Evolutionary conservation across 1,140 invertebrate species (phyloP).

Genomic region (Rhysida immarginata): DNA sequence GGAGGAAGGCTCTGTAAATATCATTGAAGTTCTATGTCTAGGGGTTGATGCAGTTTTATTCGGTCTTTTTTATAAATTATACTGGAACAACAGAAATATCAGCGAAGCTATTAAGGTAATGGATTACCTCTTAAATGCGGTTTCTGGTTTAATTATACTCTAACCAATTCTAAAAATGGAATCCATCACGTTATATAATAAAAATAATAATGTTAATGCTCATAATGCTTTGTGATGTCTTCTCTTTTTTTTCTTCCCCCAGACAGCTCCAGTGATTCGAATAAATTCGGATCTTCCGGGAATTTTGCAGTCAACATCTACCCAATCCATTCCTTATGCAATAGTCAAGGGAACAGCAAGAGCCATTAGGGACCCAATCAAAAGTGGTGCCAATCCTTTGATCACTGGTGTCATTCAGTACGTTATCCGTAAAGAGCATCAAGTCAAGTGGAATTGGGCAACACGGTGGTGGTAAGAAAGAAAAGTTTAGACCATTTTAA

Average conservation of each 20-base stretch:
- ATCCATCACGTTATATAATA: too few species aligned
- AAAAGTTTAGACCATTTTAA: too few species aligned
- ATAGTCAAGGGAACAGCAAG: constrained; percentile 9
- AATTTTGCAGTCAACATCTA: background rate
- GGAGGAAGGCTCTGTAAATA: too few species aligned
- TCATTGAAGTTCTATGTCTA: background rate
- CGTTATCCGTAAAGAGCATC: constrained; percentile 12
- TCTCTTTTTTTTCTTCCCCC: background rate
- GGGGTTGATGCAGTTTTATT: background rate
- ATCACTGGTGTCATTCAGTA: constrained; percentile 13
- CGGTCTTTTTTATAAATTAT: background rate
- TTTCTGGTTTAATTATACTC: background rate
- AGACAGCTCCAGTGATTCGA: background rate
- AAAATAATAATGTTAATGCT: too few species aligned
- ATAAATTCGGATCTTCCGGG: background rate
- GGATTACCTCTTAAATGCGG: background rate
- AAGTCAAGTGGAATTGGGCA: constrained; percentile 13
- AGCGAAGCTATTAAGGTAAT: background rate
- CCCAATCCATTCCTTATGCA: constrained; percentile 11
- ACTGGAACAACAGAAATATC: background rate
- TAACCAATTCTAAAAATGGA: background rate
- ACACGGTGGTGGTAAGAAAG: constrained; percentile 13
- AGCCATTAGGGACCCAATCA: constrained; percentile 4
- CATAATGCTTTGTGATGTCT: background rate
- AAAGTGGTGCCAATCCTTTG: constrained; percentile 5